These are phyloP conservation scores for Pangasius krempfi DNA, from an alignment of 2,797 vertebrate species.

Conservation along the genomic window DNA sequence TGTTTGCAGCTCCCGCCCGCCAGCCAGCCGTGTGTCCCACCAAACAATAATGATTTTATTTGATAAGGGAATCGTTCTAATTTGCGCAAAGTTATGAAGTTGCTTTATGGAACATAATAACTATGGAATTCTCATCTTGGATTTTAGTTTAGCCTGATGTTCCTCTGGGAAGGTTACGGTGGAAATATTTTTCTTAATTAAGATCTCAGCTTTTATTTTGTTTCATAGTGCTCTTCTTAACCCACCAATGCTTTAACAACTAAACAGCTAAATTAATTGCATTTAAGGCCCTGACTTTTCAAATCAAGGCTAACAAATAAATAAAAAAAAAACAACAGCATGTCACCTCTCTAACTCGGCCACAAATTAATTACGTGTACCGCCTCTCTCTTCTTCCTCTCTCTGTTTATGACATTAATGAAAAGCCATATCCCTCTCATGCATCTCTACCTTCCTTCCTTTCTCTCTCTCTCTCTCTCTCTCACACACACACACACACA, in stretches of 20 bases:
- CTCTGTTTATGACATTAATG: slow-evolving; percentile 49
- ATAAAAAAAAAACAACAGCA: slow-evolving; percentile 53
- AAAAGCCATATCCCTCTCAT: slow-evolving; percentile 53
- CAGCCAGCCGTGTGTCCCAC: slow-evolving; percentile 9
- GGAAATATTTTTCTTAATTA: slow-evolving; percentile 59
- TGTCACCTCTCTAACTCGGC: slow-evolving; percentile 50
- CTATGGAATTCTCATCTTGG: slow-evolving; percentile 48
- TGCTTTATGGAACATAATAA: slow-evolving; percentile 21
- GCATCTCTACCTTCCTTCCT: slow-evolving; percentile 46
- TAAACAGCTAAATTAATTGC: slow-evolving; percentile 46
- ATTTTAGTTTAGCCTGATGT: neutral
- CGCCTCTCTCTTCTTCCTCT: slow-evolving; percentile 46
- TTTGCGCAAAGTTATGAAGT: slow-evolving; percentile 29
- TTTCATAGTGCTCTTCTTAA: slow-evolving; percentile 37
- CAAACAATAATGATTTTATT: slow-evolving; percentile 40
- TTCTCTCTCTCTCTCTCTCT: slow-evolving; percentile 43
- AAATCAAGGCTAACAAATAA: slow-evolving; percentile 50
- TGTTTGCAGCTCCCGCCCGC: slow-evolving; percentile 39
- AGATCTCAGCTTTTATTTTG: slow-evolving; percentile 62
- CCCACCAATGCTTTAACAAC: slow-evolving; percentile 12
- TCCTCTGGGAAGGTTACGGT: slow-evolving; percentile 36
- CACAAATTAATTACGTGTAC: slow-evolving; percentile 60
- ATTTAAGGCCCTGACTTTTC: slow-evolving; percentile 48
- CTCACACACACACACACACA: slow-evolving; percentile 34
- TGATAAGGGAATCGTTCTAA: slow-evolving; percentile 52